Base-by-base conservation (phyloP, 2,888 invertebrate genomes). In the Mylabris sibirica region DNA sequence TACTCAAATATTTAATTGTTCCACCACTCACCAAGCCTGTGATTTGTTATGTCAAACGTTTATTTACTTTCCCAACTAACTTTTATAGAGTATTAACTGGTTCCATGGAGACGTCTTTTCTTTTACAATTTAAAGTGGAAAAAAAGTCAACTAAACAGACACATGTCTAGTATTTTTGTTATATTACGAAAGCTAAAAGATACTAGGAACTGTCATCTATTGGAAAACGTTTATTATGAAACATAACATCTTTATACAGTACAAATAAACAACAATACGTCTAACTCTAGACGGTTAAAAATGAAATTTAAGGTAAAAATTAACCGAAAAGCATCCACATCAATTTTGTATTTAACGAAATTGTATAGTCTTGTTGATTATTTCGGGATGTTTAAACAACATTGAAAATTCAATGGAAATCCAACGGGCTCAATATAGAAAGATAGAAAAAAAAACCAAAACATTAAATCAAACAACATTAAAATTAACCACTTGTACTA, bases 1-100 rank as follows among this genome's bases (percentile, higher is more conserved):
- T 81, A 78, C 82, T 84, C 83, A 85, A 84, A 84, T 85, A 85
- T 85, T 85, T 84, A 85, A 85, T 84, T 84, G 84, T 81, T 83
- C 82, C 81, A 83, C 83, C 84, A 83, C 83, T 83, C 82, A 78
- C 76, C 78, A 75, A n/a, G 72, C 77, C 79, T 72, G 80, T 81
- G 81, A 81, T 81, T 81, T 81, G 81, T 81, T 80, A 80, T 81
- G 81, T 81, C 81, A 81, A 81, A 81, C 80, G 81, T 76, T 81
- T 81, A 81, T 80, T 81, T 81, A 79, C 79, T 77, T 77, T 76
- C 75, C 75, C 74, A 71, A 70, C 77, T 71, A 73, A 74, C 73
- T 73, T 72, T 67, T 68, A 68, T 67, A 38, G 62, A 30, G 69
- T 68, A 67, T 71, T 69, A 69, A 71, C 69, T 67, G 44, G 66